Evolutionary conservation across 2,888 invertebrate species (phyloP).

Genomic region (Chrysolina oricalcia): DNA sequence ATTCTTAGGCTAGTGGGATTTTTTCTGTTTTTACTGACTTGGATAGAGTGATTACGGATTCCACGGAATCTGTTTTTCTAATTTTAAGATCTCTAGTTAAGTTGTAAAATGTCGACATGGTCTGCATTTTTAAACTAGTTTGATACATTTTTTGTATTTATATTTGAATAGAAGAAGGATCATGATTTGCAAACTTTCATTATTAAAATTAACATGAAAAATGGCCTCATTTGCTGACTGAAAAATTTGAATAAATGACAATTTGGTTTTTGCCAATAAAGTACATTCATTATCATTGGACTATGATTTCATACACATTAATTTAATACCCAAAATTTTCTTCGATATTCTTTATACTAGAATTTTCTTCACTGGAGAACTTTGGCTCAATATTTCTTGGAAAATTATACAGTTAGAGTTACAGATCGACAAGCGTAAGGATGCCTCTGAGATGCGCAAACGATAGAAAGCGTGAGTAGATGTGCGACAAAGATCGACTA

Average conservation of each 20-base stretch:
- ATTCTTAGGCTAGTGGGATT: neutral
- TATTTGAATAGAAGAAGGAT: neutral
- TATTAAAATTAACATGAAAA: neutral
- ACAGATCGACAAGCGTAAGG: too few species aligned
- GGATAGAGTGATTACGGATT: slow-evolving; percentile 8
- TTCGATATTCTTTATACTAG: neutral
- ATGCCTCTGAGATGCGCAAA: too few species aligned
- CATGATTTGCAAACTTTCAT: neutral
- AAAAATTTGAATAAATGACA: neutral
- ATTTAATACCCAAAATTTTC: neutral
- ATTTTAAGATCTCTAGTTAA: slow-evolving; percentile 37
- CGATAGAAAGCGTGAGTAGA: too few species aligned
- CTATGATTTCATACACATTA: neutral
- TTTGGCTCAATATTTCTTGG: too few species aligned
- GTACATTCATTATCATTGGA: neutral
- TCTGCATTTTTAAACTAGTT: slow-evolving; percentile 35
- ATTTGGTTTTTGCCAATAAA: slow-evolving; percentile 12
- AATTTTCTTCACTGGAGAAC: too few species aligned
- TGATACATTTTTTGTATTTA: slow-evolving; percentile 11
- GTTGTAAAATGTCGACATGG: slow-evolving; percentile 35
- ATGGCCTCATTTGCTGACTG: neutral
- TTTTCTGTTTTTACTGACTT: slow-evolving; percentile 34
- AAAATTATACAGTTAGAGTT: too few species aligned
- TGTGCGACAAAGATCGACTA: too few species aligned
- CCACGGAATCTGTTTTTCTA: slow-evolving; percentile 26